Conservation (phyloP, 2,888 invertebrate genomes). For the Pimpla rufipes region DNA sequence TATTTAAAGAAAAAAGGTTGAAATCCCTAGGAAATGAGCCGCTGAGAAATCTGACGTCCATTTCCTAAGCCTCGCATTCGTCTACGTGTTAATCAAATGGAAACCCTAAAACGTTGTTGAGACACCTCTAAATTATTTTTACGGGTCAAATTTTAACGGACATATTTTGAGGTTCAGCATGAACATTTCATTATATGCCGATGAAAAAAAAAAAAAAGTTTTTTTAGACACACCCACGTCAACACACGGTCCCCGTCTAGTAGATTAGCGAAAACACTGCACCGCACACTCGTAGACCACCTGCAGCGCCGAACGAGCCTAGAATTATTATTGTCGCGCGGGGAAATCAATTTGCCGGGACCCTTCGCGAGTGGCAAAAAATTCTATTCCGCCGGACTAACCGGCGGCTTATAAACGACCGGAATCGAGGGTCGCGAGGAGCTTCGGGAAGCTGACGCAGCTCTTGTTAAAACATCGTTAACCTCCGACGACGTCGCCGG, state of each 20-base stretch:
- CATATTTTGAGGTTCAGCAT: too few relatives aligned
- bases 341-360: constrained; percentile 54
- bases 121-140: too few relatives aligned
- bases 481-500: constrained; percentile 16
- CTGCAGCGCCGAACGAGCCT: constrained; percentile 46
- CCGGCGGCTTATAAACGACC: constrained; percentile 40
- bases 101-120: too few relatives aligned
- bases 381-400: constrained; percentile 29
- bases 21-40: too few relatives aligned
- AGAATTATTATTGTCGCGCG: constrained; percentile 45
- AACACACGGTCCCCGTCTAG: not conserved
- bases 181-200: too few relatives aligned
- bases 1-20: too few relatives aligned
- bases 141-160: too few relatives aligned
- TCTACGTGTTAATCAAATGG: too few relatives aligned
- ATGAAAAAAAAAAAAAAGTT: too few relatives aligned
- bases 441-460: constrained; percentile 21
- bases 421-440: constrained; percentile 28
- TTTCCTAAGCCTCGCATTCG: too few relatives aligned
- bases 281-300: constrained; percentile 48
- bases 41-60: too few relatives aligned
- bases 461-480: constrained; percentile 70
- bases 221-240: too few relatives aligned
- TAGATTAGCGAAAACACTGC: constrained; percentile 25
- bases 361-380: constrained; percentile 40